These are phyloP conservation scores for Haemorhous mexicanus DNA, from an alignment of 2,113 vertebrate species.

Conservation along the genomic window DNA sequence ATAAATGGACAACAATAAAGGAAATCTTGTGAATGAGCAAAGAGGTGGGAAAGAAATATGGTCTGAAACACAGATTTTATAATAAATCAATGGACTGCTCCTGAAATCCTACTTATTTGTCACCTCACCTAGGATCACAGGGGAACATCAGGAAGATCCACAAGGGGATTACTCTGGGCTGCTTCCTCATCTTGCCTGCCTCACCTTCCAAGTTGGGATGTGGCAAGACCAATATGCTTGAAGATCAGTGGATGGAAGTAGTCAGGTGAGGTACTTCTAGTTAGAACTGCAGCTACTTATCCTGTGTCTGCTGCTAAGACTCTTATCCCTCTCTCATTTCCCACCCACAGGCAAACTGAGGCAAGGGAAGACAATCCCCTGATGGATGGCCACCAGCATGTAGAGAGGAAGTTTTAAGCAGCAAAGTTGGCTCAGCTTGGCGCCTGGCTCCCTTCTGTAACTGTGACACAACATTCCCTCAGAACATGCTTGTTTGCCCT, in stretches of 20 bases:
- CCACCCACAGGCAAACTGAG: not conserved
- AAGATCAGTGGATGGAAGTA: not conserved
- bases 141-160: not conserved
- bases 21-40: not conserved
- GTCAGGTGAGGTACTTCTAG: not conserved
- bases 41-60: not conserved
- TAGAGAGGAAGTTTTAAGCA: constrained; percentile 4
- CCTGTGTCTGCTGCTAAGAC: not conserved
- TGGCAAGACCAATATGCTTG: not conserved
- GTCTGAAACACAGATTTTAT: not conserved
- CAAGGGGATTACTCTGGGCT: not conserved
- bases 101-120: not conserved
- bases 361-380: not conserved
- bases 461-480: constrained; percentile 10
- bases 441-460: not conserved
- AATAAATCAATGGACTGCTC: not conserved
- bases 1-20: not conserved
- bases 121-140: not conserved
- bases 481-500: constrained; percentile 12
- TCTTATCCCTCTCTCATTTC: not conserved
- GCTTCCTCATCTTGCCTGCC: not conserved
- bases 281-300: not conserved
- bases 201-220: not conserved
- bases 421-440: not conserved
- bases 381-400: not conserved